Evolutionary conservation across 1,140 invertebrate species (phyloP), one percentile per base, ranked within the genome.

Genomic region (Pseudomyrmex pallidus): DNA sequence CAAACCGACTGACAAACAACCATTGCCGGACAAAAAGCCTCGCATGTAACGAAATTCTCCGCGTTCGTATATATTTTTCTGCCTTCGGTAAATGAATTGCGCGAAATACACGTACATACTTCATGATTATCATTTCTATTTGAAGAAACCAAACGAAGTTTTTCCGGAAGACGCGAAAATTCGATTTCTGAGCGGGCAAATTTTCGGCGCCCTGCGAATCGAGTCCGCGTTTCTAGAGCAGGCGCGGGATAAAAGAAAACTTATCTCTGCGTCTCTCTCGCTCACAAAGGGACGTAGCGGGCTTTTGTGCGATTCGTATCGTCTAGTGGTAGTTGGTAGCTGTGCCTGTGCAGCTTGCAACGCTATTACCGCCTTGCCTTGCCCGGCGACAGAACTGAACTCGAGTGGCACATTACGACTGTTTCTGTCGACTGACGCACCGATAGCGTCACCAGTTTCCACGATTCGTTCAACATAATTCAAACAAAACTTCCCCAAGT

Each of bases 391-490:
- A 82, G 48, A 73, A 74, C 67, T 74, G 78, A 82, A 82, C 78
- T 82, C 72, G 78, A 74, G 67, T 74, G 57, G 68, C 67, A 82
- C 78, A 74, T 82, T 74, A 74, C 70, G 44, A 66, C 54, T 77
- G 80, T 87, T 85, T 82, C 64, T 50, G 52, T 62, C 74, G 74
- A 80, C 62, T 85, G 86, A 87, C 87, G 86, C 85, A 87, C 86
- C 83, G 87, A 88, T 87, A 87, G 70, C 86, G 86, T 87, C 72
- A 68, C 83, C 83, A 66, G 83, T 87, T 82, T 74, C 86, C 82
- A 74, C 72, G 86, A 87, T 87, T 85, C 87, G 86, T 88, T 88
- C 85, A 88, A 82, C 76, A 66, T 80, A 84, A 88, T 88, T 87
- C 83, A 88, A 87, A 88, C 72, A 80, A 83, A 88, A 88, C 86